phyloP scores from a whole-genome alignment of 1,140 invertebrate species.

The Caerostris extrusa region DNA sequence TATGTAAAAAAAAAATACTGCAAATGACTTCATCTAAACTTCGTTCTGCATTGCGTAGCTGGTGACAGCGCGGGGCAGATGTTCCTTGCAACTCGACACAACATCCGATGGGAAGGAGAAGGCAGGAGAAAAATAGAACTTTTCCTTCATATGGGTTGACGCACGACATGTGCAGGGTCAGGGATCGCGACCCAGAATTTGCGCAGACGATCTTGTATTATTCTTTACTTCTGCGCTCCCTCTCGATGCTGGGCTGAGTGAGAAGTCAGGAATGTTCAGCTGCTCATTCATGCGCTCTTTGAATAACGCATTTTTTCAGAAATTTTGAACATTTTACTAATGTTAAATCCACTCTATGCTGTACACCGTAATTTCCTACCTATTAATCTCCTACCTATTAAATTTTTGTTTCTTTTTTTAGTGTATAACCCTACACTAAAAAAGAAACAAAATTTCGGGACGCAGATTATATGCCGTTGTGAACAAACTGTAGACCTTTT shows the following conservation, averaged over 20 bases:
- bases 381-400: too few species aligned
- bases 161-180: conserved; percentile 38
- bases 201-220: neutral
- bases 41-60: too few species aligned
- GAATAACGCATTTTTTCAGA: too few species aligned
- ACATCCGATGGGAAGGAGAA: neutral
- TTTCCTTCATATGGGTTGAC: neutral
- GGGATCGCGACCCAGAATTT: conserved; percentile 55
- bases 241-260: neutral
- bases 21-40: neutral
- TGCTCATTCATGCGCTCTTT: neutral
- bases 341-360: too few species aligned
- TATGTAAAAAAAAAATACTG: neutral
- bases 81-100: conserved; percentile 9
- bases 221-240: neutral
- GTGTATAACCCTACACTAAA: too few species aligned
- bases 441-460: too few species aligned
- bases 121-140: neutral
- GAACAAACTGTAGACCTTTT: too few species aligned
- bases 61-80: neutral
- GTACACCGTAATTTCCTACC: too few species aligned
- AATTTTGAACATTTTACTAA: too few species aligned
- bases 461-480: too few species aligned
- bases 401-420: too few species aligned
- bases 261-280: neutral